Conservation (phyloP, 2,888 invertebrate genomes). For the Andricus quercusramuli region DNA sequence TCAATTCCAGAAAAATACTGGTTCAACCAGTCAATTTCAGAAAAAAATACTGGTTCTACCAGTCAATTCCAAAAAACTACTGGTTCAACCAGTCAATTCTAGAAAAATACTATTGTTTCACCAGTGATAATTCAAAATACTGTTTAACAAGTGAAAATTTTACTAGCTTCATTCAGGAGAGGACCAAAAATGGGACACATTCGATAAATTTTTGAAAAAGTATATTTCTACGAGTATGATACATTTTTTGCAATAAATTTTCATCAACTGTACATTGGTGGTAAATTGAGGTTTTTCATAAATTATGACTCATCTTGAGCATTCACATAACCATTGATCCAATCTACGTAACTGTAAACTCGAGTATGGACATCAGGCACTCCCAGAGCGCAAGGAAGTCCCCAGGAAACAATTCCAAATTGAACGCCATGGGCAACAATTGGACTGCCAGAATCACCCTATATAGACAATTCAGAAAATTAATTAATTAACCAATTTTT, state of each 20-base stretch:
- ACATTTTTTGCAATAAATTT: background rate
- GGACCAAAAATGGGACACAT: background rate
- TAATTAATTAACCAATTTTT: too few relatives aligned
- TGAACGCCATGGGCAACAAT: constrained; percentile 1
- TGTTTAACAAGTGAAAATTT: too few relatives aligned
- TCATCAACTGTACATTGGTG: background rate
- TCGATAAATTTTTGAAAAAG: background rate
- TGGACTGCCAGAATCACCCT: constrained; percentile 40
- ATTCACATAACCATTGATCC: constrained; percentile 56
- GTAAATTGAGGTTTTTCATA: background rate
- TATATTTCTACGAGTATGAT: background rate
- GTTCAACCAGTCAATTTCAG: too few relatives aligned
- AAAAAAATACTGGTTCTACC: too few relatives aligned
- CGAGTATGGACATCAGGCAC: constrained; percentile 68
- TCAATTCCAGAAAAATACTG: too few relatives aligned
- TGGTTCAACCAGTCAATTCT: too few relatives aligned
- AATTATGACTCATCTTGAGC: background rate
- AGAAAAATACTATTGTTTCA: too few relatives aligned
- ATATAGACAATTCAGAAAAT: background rate
- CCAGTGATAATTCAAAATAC: too few relatives aligned
- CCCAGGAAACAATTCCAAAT: constrained; percentile 66
- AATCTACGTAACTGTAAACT: constrained; percentile 62
- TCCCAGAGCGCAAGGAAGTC: constrained; percentile 49
- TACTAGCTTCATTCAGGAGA: too few relatives aligned
- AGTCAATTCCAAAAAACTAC: too few relatives aligned